These are phyloP conservation scores for Empidonax traillii DNA, from an alignment of 2,113 vertebrate species.

Conservation along the genomic window DNA sequence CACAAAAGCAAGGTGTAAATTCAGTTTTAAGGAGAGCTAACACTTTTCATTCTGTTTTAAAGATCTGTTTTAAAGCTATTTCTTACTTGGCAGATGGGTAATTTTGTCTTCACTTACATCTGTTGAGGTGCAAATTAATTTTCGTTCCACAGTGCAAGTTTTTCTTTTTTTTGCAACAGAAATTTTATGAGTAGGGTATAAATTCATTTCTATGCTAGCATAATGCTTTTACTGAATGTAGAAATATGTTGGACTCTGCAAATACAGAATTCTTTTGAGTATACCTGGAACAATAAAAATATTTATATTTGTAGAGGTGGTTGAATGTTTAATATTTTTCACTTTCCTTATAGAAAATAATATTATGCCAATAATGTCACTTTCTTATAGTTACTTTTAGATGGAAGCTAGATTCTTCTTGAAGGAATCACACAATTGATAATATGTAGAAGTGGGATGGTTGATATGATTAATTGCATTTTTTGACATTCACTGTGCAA, in stretches of 20 bases:
- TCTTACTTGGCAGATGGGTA: slow-evolving; percentile 69
- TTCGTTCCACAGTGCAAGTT: slow-evolving; percentile 58
- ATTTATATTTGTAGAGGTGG: not conserved
- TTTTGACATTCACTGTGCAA: not conserved
- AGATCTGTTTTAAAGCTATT: slow-evolving; percentile 69
- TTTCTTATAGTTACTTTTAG: not conserved
- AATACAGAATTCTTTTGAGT: not conserved
- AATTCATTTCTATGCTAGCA: not conserved
- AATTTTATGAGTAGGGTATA: slow-evolving; percentile 28
- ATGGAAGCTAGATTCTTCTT: not conserved
- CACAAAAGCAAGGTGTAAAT: slow-evolving; percentile 62
- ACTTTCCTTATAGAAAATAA: not conserved
- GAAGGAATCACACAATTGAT: not conserved
- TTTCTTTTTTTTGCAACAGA: slow-evolving; percentile 33
- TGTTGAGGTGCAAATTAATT: slow-evolving; percentile 75
- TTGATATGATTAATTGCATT: not conserved
- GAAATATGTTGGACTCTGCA: not conserved
- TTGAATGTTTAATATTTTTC: not conserved
- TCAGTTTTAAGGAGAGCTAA: slow-evolving; percentile 66
- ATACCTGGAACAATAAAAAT: not conserved
- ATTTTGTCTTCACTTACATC: slow-evolving; percentile 62
- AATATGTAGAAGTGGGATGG: not conserved
- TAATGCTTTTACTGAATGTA: not conserved
- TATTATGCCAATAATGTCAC: not conserved
- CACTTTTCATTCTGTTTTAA: slow-evolving; percentile 64